Evolutionary conservation across 2,113 vertebrate species (phyloP).

Genomic region (Serilophus lunatus): DNA sequence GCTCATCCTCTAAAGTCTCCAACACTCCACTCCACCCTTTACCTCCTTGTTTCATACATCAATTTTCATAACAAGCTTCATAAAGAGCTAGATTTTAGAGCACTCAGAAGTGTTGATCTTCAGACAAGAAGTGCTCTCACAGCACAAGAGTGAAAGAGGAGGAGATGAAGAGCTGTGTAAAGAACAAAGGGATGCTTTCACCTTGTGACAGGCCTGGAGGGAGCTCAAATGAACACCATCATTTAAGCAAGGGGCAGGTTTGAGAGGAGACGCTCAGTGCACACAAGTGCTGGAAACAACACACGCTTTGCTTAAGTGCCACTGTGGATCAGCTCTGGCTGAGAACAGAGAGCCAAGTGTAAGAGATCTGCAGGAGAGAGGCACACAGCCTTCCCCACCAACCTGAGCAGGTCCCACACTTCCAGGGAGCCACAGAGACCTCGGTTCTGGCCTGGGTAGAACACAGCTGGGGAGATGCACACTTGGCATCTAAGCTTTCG

Average conservation of each 20-base stretch:
- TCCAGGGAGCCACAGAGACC: not conserved
- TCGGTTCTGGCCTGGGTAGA: not conserved
- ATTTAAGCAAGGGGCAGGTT: not conserved
- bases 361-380: not conserved
- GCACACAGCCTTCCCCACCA: rapidly evolving
- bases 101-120: slow-evolving; percentile 30
- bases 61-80: slow-evolving; percentile 57
- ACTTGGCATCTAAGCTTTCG: rapidly evolving
- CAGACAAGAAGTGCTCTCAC: slow-evolving; percentile 47
- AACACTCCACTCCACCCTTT: not conserved
- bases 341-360: not conserved
- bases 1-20: not conserved
- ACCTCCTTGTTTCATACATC: not conserved
- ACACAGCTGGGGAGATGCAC: not conserved
- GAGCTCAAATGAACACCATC: not conserved
- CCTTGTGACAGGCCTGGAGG: rapidly evolving
- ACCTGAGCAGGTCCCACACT: not conserved
- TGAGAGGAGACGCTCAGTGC: not conserved
- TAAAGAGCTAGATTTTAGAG: slow-evolving; percentile 36
- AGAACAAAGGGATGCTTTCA: slow-evolving; percentile 22
- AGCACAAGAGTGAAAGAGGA: not conserved
- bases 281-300: not conserved
- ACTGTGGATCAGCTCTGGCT: not conserved
- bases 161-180: not conserved
- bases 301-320: not conserved